Conservation (phyloP, 2,888 invertebrate species). For the Alloscopus bannaensis region DNA sequence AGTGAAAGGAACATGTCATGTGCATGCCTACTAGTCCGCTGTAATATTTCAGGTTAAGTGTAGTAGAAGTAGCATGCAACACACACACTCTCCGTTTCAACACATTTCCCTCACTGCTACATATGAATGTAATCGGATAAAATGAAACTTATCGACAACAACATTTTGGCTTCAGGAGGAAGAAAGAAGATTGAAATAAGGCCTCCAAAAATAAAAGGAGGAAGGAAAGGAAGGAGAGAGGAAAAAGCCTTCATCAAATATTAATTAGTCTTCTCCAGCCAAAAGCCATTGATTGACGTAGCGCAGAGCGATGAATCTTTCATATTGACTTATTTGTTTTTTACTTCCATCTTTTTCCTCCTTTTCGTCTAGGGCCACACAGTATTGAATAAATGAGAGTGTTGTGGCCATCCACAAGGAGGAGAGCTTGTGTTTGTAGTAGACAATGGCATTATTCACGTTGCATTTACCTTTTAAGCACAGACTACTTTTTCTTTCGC, state of each 20-base stretch:
- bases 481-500: constrained; percentile 3
- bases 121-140: too few species aligned
- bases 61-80: too few species aligned
- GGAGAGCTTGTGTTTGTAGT: neutral
- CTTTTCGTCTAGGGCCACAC: neutral
- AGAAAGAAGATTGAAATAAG: too few species aligned
- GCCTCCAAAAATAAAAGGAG: constrained; percentile 6
- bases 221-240: constrained; percentile 8
- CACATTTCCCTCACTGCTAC: too few species aligned
- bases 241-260: constrained; percentile 55
- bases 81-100: too few species aligned
- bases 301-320: constrained; percentile 47
- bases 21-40: too few species aligned
- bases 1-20: too few species aligned
- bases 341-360: constrained; percentile 7
- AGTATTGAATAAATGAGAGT: constrained; percentile 5
- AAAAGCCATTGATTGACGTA: constrained; percentile 55
- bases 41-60: too few species aligned
- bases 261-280: constrained; percentile 37
- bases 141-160: too few species aligned
- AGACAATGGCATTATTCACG: neutral
- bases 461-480: constrained; percentile 2
- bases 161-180: too few species aligned
- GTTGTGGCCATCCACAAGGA: neutral
- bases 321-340: constrained; percentile 40